These are phyloP conservation scores for Pristionchus fissidentatus DNA, from an alignment of 2,888 invertebrate genomes.

Conservation along the genomic window DNA sequence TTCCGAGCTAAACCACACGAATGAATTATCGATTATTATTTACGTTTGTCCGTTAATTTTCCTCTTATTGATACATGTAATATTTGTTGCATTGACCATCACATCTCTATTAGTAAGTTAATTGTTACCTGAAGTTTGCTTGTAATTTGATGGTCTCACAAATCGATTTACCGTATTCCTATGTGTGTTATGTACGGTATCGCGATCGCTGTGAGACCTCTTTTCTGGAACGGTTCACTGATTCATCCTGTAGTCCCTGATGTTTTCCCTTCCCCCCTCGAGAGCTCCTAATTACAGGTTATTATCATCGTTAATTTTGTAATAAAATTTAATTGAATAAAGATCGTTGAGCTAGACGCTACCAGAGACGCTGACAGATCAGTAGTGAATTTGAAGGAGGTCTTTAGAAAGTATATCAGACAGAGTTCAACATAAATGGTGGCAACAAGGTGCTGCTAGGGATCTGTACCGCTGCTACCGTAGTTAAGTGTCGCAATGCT, in stretches of 20 bases:
- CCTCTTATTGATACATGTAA: conserved; percentile 12
- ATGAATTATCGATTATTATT: neutral
- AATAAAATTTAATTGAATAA: too few relatives aligned
- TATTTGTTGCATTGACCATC: neutral
- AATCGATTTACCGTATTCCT: neutral
- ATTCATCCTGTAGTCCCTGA: conserved; percentile 4
- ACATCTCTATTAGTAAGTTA: conserved; percentile 12
- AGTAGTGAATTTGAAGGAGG: too few relatives aligned
- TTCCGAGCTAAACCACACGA: conserved; percentile 9
- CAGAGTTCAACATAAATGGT: too few relatives aligned
- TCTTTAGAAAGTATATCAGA: too few relatives aligned
- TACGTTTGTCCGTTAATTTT: conserved; percentile 42
- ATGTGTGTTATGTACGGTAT: neutral
- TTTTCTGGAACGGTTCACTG: conserved; percentile 17
- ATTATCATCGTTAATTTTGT: conserved; percentile 13
- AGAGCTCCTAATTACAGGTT: conserved; percentile 27
- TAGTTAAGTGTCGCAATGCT: too few relatives aligned
- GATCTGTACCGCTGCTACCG: too few relatives aligned
- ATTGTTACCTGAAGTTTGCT: conserved; percentile 27
- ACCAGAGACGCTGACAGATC: too few relatives aligned
- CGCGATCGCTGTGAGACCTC: neutral
- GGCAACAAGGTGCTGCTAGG: too few relatives aligned
- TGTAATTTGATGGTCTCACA: neutral
- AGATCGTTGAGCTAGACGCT: too few relatives aligned
- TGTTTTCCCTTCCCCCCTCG: neutral